Base-by-base conservation (phyloP, 2,113 vertebrate species). In the Stegostoma tigrinum region DNA sequence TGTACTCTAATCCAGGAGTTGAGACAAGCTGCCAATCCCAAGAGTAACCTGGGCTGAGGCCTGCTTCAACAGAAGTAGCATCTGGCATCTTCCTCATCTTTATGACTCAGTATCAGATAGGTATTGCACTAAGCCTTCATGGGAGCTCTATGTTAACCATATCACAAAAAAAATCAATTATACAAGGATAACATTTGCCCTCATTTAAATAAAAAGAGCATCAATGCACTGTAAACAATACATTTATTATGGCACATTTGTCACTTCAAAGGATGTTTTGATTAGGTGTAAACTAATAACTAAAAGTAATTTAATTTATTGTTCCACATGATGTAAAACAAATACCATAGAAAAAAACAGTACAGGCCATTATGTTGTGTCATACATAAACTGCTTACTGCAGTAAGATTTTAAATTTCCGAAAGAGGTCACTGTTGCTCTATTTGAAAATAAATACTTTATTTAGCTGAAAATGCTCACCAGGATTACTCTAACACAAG, bases 281-380 rank as follows among this genome's bases (percentile, higher is more conserved):
- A 93, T 93, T 93, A 66, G 61, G 19, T 93, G 89, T 66, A 93
- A 93, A 93, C 61, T 17, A 93, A 93, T 93, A 91, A 91, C 52
- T n/a, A 34, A 91, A 91, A 61, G 55, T 64, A 61, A 64, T 91
- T 95, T 85, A 30, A 38, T 75, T 95, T 55, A 70, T 15, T 34
- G 68, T 78, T 64, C 21, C 3, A 68, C 30, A 61, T 94, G 91
- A 61, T 34, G 23, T 61, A 83, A 38, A 83, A 83, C 38, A 1
- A n/a, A 66, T 66, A 66, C 34, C 61, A 52, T 64, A 34, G 34
- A 93, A 93, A 21, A 93, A 93, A 21, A 66, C 7, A 67, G 27
- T 34, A 90, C 64, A 55, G 30, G 34, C 27, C 48, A 66, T 93
- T 61, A 91, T 17, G 52, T 34, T 91, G 27, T 67, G n/a, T 34